Percentiles rank a stretch among this genome's conserved stretches.
phyloP scores from a whole-genome alignment of 2,888 invertebrate genomes.

The Pyralis farinalis region DNA sequence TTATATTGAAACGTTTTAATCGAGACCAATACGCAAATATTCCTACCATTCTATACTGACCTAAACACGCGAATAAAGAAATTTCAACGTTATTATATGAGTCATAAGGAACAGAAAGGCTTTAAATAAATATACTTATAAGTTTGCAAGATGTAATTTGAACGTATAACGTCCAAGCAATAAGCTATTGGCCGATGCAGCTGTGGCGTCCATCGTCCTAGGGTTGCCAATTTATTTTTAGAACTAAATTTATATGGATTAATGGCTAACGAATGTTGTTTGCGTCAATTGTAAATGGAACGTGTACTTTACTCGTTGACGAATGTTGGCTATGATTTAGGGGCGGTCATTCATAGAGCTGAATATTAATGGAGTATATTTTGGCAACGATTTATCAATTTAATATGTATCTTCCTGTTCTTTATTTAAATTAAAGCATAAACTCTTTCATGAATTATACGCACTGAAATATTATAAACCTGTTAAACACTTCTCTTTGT shows the following conservation, averaged over 20 bases:
- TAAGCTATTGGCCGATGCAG: conserved; percentile 70
- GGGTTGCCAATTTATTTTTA: conserved; percentile 74
- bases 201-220: conserved; percentile 53
- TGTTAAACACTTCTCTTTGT: no score
- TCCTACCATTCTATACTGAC: conserved; percentile 10
- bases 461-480: no score
- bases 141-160: conserved; percentile 48
- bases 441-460: no score
- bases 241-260: conserved; percentile 65
- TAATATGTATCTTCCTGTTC: background rate
- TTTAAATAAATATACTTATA: conserved; percentile 24
- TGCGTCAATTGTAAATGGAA: conserved; percentile 50
- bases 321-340: conserved; percentile 14
- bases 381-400: conserved; percentile 3
- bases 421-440: background rate
- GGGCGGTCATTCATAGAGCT: conserved; percentile 3
- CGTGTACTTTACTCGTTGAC: conserved; percentile 25
- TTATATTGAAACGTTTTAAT: conserved; percentile 45
- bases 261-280: conserved; percentile 49
- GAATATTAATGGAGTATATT: conserved; percentile 5
- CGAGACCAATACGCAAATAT: conserved; percentile 31
- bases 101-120: conserved; percentile 9
- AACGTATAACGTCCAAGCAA: conserved; percentile 58
- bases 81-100: conserved; percentile 12
- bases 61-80: conserved; percentile 6